Evolutionary conservation across 2,797 vertebrate genomes (phyloP).

Genomic region (Dendrocincla tyrannina): DNA sequence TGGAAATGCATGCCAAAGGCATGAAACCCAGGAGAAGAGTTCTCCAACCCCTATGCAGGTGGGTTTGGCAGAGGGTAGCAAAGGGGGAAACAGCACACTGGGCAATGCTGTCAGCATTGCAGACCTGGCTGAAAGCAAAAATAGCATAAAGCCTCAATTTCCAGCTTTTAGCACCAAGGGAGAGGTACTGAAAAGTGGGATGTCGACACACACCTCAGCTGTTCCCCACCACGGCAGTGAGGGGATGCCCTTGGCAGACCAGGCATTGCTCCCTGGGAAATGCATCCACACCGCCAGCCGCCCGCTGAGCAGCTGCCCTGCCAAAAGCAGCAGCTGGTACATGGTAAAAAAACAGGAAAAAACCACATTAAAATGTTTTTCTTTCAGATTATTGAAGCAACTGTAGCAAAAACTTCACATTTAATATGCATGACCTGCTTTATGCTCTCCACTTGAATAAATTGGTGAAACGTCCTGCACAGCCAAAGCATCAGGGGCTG

Average conservation of each 20-base stretch:
- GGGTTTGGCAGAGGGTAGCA: background rate
- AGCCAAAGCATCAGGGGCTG: constrained; percentile 34
- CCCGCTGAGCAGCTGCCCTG: background rate
- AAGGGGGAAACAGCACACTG: background rate
- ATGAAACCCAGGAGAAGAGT: background rate
- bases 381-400: constrained; percentile 19
- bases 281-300: rapidly evolving
- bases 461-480: constrained; percentile 35
- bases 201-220: background rate
- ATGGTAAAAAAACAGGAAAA: background rate
- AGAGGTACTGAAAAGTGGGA: background rate
- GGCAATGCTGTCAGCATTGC: rapidly evolving
- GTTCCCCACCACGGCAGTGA: background rate
- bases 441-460: constrained; percentile 7
- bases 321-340: constrained; percentile 14
- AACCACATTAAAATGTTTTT: background rate
- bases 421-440: constrained; percentile 43
- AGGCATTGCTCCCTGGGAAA: background rate
- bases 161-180: background rate
- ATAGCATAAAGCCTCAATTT: background rate
- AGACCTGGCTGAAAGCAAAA: background rate
- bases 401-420: background rate
- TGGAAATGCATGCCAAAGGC: background rate
- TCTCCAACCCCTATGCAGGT: rapidly evolving
- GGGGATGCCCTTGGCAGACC: background rate